Evolutionary conservation across 2,888 invertebrate genomes (phyloP).

Genomic region (Gastrophysa polygoni): DNA sequence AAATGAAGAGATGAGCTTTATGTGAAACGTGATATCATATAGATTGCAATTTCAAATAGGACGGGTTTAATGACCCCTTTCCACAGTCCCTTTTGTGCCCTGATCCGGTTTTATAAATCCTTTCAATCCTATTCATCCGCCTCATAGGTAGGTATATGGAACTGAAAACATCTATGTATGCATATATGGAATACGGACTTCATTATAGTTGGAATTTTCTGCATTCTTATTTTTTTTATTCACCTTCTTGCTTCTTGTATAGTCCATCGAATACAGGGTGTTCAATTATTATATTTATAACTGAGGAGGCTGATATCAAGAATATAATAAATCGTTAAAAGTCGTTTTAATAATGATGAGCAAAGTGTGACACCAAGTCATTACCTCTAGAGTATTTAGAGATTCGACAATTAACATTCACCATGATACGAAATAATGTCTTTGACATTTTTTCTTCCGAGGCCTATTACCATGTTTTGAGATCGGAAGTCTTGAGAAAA

Average conservation of each 20-base stretch:
- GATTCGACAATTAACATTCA: too few relatives aligned
- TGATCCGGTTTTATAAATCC: conserved; percentile 30
- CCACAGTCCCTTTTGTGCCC: conserved; percentile 21
- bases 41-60: conserved; percentile 16
- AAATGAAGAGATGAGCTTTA: not conserved
- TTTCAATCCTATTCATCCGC: conserved; percentile 8
- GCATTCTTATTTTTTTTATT: conserved; percentile 16
- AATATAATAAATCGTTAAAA: too few relatives aligned
- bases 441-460: too few relatives aligned
- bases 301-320: too few relatives aligned
- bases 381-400: too few relatives aligned
- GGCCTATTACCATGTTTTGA: too few relatives aligned
- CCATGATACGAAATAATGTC: too few relatives aligned
- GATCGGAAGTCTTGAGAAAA: too few relatives aligned
- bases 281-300: too few relatives aligned
- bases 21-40: conserved; percentile 5
- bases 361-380: too few relatives aligned
- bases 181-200: not conserved
- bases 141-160: not conserved
- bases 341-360: too few relatives aligned
- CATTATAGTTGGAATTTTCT: not conserved
- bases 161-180: not conserved
- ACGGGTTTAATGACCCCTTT: conserved; percentile 24
- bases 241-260: conserved; percentile 17
- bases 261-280: too few relatives aligned